phyloP scores from a whole-genome alignment of 2,888 invertebrate species.

The Microlaimidae sp. region DNA sequence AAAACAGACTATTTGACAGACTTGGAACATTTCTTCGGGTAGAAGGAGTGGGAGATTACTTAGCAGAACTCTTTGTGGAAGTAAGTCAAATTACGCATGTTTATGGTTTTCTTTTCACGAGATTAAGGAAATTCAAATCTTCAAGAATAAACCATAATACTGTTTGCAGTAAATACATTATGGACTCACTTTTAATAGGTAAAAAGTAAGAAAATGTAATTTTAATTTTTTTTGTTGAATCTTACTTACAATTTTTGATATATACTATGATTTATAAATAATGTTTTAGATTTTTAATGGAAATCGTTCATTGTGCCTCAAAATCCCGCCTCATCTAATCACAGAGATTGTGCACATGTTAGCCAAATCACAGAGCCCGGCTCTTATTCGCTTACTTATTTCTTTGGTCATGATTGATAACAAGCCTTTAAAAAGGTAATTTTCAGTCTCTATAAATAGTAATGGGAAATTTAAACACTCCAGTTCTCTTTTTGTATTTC shows the following conservation, averaged over 20 bases:
- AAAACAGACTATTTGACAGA: conserved; percentile 9
- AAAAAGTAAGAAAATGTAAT: too few relatives aligned
- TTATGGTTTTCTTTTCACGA: too few relatives aligned
- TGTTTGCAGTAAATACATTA: too few relatives aligned
- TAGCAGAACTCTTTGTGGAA: conserved; percentile 12
- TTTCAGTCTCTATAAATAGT: too few relatives aligned
- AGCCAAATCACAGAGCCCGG: background rate
- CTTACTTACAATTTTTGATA: background rate
- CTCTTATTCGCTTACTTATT: background rate
- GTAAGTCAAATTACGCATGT: conserved; percentile 2
- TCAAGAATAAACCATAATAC: too few relatives aligned
- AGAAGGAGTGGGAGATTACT: conserved; percentile 1
- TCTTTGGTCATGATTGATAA: conserved; percentile 4
- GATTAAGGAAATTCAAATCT: too few relatives aligned
- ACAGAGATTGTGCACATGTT: background rate
- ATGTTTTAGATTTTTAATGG: conserved; percentile 36
- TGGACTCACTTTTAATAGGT: too few relatives aligned
- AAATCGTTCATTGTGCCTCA: conserved; percentile 35
- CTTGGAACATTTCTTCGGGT: background rate
- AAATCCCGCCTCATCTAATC: conserved; percentile 22
- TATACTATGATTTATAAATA: background rate
- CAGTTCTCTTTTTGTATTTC: too few relatives aligned
- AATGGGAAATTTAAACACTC: too few relatives aligned
- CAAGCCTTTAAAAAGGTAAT: conserved; percentile 36
- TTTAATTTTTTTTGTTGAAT: too few relatives aligned